phyloP scores from a whole-genome alignment of 2,113 vertebrate species.

The Ceyx margarethae region DNA sequence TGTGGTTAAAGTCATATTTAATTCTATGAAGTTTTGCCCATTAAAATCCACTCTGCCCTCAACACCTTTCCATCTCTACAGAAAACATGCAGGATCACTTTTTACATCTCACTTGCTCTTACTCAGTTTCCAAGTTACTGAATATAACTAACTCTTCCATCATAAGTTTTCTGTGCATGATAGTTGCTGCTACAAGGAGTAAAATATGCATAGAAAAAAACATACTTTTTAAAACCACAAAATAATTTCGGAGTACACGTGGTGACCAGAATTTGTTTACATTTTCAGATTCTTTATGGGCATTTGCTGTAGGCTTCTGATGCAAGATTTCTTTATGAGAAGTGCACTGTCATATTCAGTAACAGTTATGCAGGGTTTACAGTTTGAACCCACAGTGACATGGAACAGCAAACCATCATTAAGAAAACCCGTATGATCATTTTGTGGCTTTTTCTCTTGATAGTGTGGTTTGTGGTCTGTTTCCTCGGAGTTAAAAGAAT shows the following conservation, averaged over 20 bases:
- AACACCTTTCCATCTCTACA: not conserved
- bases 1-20: not conserved
- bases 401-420: not conserved
- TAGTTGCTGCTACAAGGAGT: not conserved
- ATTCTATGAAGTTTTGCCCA: not conserved
- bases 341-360: not conserved
- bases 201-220: not conserved
- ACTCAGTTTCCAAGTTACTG: not conserved
- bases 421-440: not conserved
- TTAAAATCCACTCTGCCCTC: not conserved
- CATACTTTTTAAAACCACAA: not conserved
- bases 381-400: not conserved
- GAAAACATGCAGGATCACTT: not conserved
- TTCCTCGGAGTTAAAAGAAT: constrained; percentile 8
- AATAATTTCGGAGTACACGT: not conserved
- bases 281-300: not conserved
- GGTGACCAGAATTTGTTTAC: not conserved
- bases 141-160: not conserved
- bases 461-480: constrained; percentile 40
- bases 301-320: not conserved
- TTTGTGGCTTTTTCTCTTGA: constrained; percentile 8
- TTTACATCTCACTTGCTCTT: not conserved
- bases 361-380: not conserved
- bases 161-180: not conserved
- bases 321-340: not conserved